Base-by-base conservation (phyloP, 2,888 invertebrate species). In the Apodemia mormo region DNA sequence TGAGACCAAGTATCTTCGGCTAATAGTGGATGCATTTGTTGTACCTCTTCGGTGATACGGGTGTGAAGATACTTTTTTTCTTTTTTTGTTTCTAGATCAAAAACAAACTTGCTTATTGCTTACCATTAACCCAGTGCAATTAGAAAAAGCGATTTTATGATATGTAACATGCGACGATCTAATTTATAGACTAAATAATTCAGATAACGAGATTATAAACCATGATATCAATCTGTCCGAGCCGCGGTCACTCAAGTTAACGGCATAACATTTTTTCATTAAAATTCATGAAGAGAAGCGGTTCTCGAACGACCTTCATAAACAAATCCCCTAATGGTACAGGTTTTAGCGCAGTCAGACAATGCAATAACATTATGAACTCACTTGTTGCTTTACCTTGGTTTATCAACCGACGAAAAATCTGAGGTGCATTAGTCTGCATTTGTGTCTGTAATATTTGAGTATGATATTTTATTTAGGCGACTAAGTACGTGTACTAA, bases 291-390 rank as follows among this genome's bases (percentile, higher is more conserved):
- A 70, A 65, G 37, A 58, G 54, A 66, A 70, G 68, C 67, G 65
- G 61, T 72, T 72, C 68, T 30, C 43, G 68, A 70, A 71, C 73
- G 75, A 70, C 76, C 76, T 76, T 76, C 76, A 75, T 72, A 72
- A 72, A 70, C 61, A 71, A 71, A 71, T 65, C 45, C 67, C 52
- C 68, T 70, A 70, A 70, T 69, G 40, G 73, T 65, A 71, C 66
- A 37, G 68, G 71, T 72, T 70, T 70, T 67, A 33, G 49, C 67
- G 70, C 40, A 49, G 49, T 12, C 52, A 52, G 65, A 30, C 54
- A 37, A 70, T 64, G 33, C 61, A 61, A 61, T 37, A n/a, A 61
- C 37, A 52, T 52, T 52, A n/a, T 52, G 52, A n/a, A n/a, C 6
- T 52, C 0, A 52, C n/a, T 52, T 4, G 52, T 52, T n/a, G 52